Conservation (phyloP, 2,113 vertebrate species). For the Hydropotes inermis region DNA sequence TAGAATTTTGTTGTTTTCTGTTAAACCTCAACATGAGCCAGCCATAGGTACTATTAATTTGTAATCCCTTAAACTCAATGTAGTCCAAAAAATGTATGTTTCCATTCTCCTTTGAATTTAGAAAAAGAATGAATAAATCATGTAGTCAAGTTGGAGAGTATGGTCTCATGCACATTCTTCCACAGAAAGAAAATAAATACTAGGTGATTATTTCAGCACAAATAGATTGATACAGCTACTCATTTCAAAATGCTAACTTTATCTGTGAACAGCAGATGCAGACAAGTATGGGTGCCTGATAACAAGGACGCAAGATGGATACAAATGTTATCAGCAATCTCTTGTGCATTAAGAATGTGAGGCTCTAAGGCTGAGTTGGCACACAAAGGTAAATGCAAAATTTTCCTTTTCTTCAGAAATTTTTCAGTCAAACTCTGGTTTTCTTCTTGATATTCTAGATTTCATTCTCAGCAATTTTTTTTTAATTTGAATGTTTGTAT, state of each 20-base stretch:
- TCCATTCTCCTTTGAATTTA: slow-evolving; percentile 53
- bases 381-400: neutral
- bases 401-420: neutral
- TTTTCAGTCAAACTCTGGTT: neutral
- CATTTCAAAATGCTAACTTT: slow-evolving; percentile 74
- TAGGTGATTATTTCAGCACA: slow-evolving; percentile 70
- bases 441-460: neutral
- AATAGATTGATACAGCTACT: slow-evolving; percentile 71
- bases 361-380: neutral
- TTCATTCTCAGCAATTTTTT: neutral
- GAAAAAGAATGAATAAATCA: slow-evolving; percentile 63
- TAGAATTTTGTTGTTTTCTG: neutral
- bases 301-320: slow-evolving; percentile 55
- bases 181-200: slow-evolving; percentile 77
- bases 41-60: slow-evolving; percentile 54
- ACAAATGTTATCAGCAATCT: slow-evolving; percentile 39
- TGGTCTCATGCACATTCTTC: slow-evolving; percentile 58
- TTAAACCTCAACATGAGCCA: neutral
- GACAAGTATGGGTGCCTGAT: slow-evolving; percentile 25
- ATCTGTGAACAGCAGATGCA: slow-evolving; percentile 72
- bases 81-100: slow-evolving; percentile 6
- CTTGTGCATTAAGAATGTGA: slow-evolving; percentile 27
- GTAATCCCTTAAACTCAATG: slow-evolving; percentile 33
- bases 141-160: slow-evolving; percentile 47
- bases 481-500: neutral